Conservation (phyloP, 2,113 vertebrate species). For the Ictalurus furcatus region DNA sequence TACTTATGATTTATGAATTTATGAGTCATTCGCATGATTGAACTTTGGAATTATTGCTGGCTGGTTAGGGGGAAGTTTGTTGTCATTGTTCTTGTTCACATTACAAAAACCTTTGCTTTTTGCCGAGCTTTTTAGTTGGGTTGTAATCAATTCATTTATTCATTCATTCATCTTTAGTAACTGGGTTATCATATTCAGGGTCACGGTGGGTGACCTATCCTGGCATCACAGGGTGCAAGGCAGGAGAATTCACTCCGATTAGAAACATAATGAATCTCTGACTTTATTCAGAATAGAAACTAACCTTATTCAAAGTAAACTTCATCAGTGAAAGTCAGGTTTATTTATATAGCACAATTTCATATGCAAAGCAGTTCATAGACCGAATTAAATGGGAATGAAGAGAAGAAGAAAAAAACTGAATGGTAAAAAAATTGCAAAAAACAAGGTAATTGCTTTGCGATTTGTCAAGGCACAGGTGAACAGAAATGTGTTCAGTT, state of each 20-base stretch:
- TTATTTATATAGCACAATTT: background rate
- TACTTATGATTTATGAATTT: constrained; percentile 23
- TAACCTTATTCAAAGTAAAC: background rate
- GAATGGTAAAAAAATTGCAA: background rate
- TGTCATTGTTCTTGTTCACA: background rate
- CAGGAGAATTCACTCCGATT: background rate
- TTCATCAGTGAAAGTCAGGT: background rate
- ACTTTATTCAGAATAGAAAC: background rate
- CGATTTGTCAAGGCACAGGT: background rate
- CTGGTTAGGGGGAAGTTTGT: background rate
- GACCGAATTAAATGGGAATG: background rate
- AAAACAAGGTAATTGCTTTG: background rate
- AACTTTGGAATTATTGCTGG: background rate
- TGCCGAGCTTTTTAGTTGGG: background rate
- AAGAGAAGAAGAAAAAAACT: background rate
- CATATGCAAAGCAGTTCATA: background rate
- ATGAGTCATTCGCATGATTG: constrained; percentile 1
- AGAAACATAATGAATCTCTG: background rate
- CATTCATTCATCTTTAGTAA: background rate
- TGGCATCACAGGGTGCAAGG: background rate
- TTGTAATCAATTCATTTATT: background rate
- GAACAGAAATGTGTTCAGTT: background rate
- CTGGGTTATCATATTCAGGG: background rate
- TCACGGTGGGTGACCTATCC: background rate
- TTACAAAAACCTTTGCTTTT: background rate